These are phyloP conservation scores for Numenius arquata DNA, from an alignment of 2,113 vertebrate species.

Conservation along the genomic window DNA sequence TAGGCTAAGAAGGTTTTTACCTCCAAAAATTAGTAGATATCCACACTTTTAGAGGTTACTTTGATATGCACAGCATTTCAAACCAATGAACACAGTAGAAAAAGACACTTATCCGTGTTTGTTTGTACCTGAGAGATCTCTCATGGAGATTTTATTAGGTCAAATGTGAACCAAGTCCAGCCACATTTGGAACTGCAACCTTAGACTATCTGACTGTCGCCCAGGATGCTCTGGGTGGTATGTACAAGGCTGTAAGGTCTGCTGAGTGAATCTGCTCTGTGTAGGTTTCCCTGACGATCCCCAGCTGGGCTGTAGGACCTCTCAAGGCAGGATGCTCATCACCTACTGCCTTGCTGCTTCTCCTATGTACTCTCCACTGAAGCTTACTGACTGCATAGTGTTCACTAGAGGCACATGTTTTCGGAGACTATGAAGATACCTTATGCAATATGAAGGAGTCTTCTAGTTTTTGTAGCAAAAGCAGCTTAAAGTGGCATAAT, in stretches of 20 bases:
- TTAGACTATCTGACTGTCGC: neutral
- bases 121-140: neutral
- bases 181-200: neutral
- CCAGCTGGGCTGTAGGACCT: neutral
- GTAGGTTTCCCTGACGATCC: neutral
- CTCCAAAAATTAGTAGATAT: conserved; percentile 43
- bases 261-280: neutral
- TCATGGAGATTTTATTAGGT: neutral
- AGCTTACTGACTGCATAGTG: neutral
- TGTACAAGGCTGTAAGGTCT: neutral
- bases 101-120: neutral
- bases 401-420: neutral
- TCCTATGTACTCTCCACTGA: fast-evolving
- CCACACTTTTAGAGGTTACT: neutral
- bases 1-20: conserved; percentile 37
- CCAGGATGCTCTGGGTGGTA: neutral
- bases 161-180: neutral
- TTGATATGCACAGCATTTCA: neutral
- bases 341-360: neutral
- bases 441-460: neutral
- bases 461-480: neutral
- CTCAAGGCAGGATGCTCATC: neutral
- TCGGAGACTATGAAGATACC: neutral
- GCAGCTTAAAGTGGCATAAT: neutral
- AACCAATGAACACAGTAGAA: neutral